Evolutionary conservation across 2,888 invertebrate genomes (phyloP).

Genomic region (Mayetiola destructor): DNA sequence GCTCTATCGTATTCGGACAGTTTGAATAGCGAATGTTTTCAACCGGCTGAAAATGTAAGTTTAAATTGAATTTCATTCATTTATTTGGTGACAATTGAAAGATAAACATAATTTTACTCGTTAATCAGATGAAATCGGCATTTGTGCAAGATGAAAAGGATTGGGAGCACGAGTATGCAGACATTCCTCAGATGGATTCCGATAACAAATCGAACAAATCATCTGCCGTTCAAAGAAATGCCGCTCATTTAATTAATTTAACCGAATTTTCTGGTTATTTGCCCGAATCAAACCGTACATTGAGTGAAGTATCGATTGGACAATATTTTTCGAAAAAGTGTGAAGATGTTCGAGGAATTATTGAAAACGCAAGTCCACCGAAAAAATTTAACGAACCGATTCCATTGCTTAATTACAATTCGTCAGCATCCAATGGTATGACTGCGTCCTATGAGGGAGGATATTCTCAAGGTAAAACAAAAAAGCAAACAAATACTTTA

Average conservation of each 20-base stretch:
- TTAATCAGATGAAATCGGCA: conserved; percentile 28
- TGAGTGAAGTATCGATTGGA: conserved; percentile 30
- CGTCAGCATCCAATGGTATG: no score
- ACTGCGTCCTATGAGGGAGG: no score
- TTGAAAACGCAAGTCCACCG: conserved; percentile 22
- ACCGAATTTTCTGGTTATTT: conserved; percentile 22
- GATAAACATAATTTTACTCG: neutral
- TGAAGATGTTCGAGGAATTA: conserved; percentile 28
- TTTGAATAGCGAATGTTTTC: conserved; percentile 23
- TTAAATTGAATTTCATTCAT: neutral
- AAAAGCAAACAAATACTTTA: no score
- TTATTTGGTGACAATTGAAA: neutral
- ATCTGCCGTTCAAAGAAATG: neutral
- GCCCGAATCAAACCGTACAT: conserved; percentile 23
- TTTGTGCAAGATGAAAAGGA: conserved; percentile 28
- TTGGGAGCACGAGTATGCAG: conserved; percentile 31
- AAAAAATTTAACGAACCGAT: conserved; percentile 20
- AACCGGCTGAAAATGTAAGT: conserved; percentile 23
- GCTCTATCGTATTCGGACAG: neutral
- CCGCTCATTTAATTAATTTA: neutral
- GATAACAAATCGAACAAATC: neutral
- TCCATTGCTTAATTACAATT: conserved; percentile 21
- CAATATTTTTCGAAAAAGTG: conserved; percentile 24
- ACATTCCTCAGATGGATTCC: conserved; percentile 24
- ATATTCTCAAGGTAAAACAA: no score